Base-by-base conservation (phyloP, 2,113 vertebrate genomes). In the Abramis brama region DNA sequence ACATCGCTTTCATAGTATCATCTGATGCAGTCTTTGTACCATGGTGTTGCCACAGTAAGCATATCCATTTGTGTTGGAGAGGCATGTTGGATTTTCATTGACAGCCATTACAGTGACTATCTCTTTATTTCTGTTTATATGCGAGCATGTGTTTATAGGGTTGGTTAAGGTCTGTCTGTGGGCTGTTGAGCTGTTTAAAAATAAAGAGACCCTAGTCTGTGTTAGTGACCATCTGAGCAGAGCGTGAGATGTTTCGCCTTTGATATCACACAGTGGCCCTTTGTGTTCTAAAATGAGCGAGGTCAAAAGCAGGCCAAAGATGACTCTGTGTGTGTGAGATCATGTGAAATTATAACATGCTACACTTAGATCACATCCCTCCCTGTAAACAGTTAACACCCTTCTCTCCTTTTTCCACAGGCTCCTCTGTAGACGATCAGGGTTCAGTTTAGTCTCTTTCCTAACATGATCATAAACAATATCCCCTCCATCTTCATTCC, bases 171-270 rank as follows among this genome's bases (percentile, higher is more conserved):
- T 68, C 27, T 68, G 59, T 78, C 59, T 52, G 73, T 50, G 12
- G 73, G 25, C 78, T 15, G 60, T 52, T 68, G 45, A 36, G 45
- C 43, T 19, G 13, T 82, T 82, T 70, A 21, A 82, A 68, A 52
- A 82, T 68, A 82, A 52, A 82, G 6, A 21, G 59, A 64, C 77
- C 86, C 86, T 70, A 80, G 60, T 88, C 85, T 85, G 45, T 10
- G 30, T 71, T 36, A 50, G 86, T 91, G 82, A 89, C 89, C 87
- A 84, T 71, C 87, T 11, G 85, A 88, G 81, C 43, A 75, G 13
- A 79, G 87, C 90, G 76, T 68, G n/a, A 88, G 76, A 83, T 55
- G 86, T 83, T 87, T 80, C 76, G 79, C 36, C 74, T 86, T 86
- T 86, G 47, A 77, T 68, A 83, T 64, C 86, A 79, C 50, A 87